A percentile compares a stretch with the other conserved stretches of the same genome.
phyloP scores from a whole-genome alignment of 2,888 invertebrate species.

The Enchytraeus crypticus region DNA sequence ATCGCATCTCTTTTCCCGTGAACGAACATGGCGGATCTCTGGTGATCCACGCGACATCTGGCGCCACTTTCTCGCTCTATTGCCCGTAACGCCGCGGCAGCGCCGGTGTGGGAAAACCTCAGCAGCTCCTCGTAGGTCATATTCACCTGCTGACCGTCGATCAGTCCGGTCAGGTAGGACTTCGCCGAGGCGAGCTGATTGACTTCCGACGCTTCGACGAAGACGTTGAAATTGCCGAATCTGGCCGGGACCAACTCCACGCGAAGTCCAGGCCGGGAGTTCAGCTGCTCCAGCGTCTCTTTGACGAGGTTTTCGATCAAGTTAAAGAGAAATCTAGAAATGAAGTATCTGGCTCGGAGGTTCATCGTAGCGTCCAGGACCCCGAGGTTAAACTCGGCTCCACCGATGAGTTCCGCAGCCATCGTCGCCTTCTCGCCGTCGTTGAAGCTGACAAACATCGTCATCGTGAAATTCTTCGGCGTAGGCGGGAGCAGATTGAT shows the following conservation, averaged over 20 bases:
- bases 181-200: neutral
- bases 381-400: neutral
- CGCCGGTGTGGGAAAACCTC: neutral
- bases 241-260: neutral
- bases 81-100: neutral
- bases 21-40: neutral
- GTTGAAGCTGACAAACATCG: slow-evolving; percentile 2
- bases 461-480: slow-evolving; percentile 10
- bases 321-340: slow-evolving; percentile 1
- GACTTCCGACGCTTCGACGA: neutral
- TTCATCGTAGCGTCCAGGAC: neutral
- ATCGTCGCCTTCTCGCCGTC: neutral
- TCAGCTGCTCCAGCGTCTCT: neutral
- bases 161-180: neutral
- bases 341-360: neutral
- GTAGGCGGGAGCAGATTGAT: slow-evolving; percentile 2
- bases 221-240: neutral
- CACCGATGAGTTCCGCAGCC: neutral
- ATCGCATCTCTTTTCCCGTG: slow-evolving; percentile 4
- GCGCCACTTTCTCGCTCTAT: slow-evolving; percentile 3
- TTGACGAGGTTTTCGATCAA: neutral
- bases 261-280: neutral
- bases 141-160: neutral
- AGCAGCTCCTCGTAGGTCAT: neutral
- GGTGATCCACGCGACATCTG: slow-evolving; percentile 3